Evolutionary conservation across 2,797 vertebrate species (phyloP), one percentile per base, ranked within the genome.

Genomic region (Carapus acus): DNA sequence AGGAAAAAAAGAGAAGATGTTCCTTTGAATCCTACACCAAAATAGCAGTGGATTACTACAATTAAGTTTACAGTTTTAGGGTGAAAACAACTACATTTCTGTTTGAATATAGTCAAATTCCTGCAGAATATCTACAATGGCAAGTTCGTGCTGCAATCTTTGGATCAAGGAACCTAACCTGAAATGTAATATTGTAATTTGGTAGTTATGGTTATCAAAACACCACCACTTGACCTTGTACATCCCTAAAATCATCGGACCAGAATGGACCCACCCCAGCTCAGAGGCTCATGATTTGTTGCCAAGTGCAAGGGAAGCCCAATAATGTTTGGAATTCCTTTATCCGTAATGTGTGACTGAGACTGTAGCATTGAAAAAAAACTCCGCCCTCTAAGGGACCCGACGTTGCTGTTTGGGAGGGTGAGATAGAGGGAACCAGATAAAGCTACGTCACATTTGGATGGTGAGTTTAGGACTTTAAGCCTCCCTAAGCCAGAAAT

Each of bases 291-390:
- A 73, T 81, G 78, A 87, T 80, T 72, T 43, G 58, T 67, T 62
- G 71, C 81, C 78, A 81, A 83, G 74, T 71, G 69, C 76, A 49
- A 73, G 79, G 84, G 83, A 83, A 82, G 82, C 79, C 76, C 80
- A 86, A 83, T 83, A 82, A 86, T 65, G 70, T 82, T 77, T 79
- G 85, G 84, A 87, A 81, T 88, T 79, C 80, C 82, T 82, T 87
- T 86, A 87, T 80, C 74, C 71, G 69, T 62, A 79, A 63, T 62
- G 71, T 64, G 79, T 83, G 68, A 88, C 80, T 89, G 79, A 76
- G 79, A 83, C 86, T 79, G 86, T 69, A 77, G 74, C 71, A 54
- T 24, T 21, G 47, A 27, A n/a, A n/a, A n/a, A n/a, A n/a, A n/a
- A n/a, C n/a, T n/a, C n/a, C n/a, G n/a, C n/a, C n/a, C n/a, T n/a